Conservation (phyloP, 2,888 invertebrate genomes). For the Ochlodes sylvanus region DNA sequence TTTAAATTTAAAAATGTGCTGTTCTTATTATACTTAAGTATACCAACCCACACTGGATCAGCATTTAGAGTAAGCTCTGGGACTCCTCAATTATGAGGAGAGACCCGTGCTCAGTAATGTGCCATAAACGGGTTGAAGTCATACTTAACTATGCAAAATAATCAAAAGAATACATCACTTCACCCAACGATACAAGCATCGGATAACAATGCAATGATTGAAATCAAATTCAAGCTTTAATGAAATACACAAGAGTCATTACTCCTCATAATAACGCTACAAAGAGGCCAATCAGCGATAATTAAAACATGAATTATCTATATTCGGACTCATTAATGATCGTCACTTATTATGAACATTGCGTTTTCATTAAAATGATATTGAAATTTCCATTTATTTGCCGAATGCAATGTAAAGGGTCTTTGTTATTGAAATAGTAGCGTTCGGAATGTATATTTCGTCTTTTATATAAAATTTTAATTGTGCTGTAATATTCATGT, state of each 20-base stretch:
- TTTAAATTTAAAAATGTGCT: too few relatives aligned
- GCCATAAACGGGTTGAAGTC: too few relatives aligned
- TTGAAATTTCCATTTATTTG: conserved; percentile 5
- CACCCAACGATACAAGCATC: background rate
- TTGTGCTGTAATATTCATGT: background rate
- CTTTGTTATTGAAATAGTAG: conserved; percentile 8
- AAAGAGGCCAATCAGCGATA: conserved; percentile 19
- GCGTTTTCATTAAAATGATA: conserved; percentile 8
- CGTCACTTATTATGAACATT: conserved; percentile 3
- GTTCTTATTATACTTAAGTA: too few relatives aligned
- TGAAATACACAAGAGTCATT: conserved; percentile 14
- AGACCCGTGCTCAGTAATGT: too few relatives aligned
- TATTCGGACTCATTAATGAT: conserved; percentile 10
- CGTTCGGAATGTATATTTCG: background rate
- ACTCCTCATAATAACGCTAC: conserved; percentile 12
- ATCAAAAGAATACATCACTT: too few relatives aligned
- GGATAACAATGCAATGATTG: background rate
- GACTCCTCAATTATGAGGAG: too few relatives aligned
- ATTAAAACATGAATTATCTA: conserved; percentile 22
- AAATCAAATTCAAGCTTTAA: conserved; percentile 12
- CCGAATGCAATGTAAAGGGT: background rate
- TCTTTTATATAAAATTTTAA: background rate
- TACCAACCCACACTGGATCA: too few relatives aligned
- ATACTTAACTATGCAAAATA: too few relatives aligned
- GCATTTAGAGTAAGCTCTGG: too few relatives aligned